phyloP scores from a whole-genome alignment of 2,113 vertebrate species.

The Saccopteryx bilineata region DNA sequence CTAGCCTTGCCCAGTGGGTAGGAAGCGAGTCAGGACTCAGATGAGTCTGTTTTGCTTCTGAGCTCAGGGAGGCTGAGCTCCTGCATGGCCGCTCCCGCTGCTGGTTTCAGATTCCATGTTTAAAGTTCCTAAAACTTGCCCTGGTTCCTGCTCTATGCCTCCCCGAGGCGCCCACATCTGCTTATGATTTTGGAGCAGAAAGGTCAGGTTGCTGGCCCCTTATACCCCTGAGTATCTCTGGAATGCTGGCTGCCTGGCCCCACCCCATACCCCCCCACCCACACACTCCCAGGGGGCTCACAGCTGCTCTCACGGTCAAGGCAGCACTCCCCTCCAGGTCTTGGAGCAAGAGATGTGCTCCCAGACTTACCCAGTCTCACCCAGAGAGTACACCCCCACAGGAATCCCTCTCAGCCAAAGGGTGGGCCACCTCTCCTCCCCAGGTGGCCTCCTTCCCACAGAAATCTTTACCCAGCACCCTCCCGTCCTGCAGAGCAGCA shows the following conservation, averaged over 20 bases:
- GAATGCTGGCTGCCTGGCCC: slow-evolving; percentile 69
- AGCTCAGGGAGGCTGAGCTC: background rate
- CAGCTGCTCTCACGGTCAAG: background rate
- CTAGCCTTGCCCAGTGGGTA: background rate
- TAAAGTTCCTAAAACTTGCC: background rate
- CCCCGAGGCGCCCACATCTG: slow-evolving; percentile 77
- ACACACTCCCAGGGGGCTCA: slow-evolving; percentile 52
- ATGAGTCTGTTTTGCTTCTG: background rate
- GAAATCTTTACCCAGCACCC: background rate
- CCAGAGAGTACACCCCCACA: too few species aligned
- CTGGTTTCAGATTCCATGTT: background rate
- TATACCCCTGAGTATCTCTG: slow-evolving; percentile 68
- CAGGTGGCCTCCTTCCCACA: background rate
- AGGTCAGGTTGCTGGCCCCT: slow-evolving; percentile 67
- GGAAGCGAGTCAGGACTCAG: slow-evolving; percentile 22
- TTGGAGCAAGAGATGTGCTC: background rate
- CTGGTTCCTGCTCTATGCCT: background rate
- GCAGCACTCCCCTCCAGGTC: background rate
- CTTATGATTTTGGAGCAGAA: slow-evolving; percentile 77
- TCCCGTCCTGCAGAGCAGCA: background rate
- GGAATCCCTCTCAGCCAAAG: background rate
- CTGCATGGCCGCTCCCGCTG: background rate
- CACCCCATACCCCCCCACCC: slow-evolving; percentile 59
- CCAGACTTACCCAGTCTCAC: background rate
- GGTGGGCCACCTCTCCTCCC: background rate